Evolutionary conservation across 2,888 invertebrate species (phyloP).

Genomic region (Drosophila greeni): DNA sequence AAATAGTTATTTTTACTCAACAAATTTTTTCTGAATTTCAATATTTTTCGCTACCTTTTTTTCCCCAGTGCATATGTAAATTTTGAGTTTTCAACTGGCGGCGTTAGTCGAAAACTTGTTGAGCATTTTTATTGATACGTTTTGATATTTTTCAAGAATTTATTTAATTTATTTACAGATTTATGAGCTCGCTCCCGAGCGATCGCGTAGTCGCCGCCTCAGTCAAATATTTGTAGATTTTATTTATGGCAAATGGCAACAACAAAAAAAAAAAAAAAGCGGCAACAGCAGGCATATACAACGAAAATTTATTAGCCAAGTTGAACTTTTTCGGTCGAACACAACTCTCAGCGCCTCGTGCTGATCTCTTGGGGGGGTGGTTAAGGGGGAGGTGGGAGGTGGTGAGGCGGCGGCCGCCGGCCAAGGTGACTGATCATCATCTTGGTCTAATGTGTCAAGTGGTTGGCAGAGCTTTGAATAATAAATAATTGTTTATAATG

Average conservation of each 20-base stretch:
- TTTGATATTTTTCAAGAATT: constrained; percentile 69
- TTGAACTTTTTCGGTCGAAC: constrained; percentile 54
- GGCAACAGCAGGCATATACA: constrained; percentile 11
- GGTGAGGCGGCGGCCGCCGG: constrained; percentile 1
- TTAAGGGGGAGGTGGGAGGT: neutral
- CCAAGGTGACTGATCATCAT: constrained; percentile 71
- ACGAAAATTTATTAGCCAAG: constrained; percentile 64
- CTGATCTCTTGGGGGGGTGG: constrained; percentile 28
- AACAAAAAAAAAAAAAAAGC: constrained; percentile 4
- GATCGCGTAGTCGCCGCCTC: constrained; percentile 25
- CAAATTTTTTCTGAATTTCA: neutral
- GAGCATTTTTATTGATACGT: constrained; percentile 72
- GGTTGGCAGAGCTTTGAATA: constrained; percentile 42
- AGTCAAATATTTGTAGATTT: constrained; percentile 68
- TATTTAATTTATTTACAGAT: constrained; percentile 71
- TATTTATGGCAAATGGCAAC: constrained; percentile 60
- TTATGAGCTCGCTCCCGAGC: constrained; percentile 62
- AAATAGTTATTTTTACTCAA: too few relatives aligned
- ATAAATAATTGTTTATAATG: constrained; percentile 48
- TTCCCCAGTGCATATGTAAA: constrained; percentile 11
- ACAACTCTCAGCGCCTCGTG: constrained; percentile 39
- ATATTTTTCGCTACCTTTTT: neutral
- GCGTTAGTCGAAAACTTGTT: constrained; percentile 59
- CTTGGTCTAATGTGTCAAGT: constrained; percentile 67
- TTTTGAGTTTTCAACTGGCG: constrained; percentile 6